Evolutionary conservation across 1,140 invertebrate genomes (phyloP).

Genomic region (Zaprionus ghesquierei): DNA sequence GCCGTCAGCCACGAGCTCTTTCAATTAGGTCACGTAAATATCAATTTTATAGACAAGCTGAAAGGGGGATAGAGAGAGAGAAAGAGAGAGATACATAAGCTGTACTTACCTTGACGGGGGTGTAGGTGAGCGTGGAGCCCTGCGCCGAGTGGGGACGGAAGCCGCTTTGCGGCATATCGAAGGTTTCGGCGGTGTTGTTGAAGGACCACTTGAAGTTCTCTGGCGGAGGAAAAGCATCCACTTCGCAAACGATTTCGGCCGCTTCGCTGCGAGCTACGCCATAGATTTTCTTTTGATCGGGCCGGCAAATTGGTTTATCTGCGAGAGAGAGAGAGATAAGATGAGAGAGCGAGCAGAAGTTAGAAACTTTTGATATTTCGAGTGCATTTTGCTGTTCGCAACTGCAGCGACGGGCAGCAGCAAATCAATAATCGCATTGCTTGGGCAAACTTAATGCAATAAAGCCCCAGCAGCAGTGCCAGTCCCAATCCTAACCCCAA

Average conservation of each 20-base stretch:
- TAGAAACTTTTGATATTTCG: conserved; percentile 55
- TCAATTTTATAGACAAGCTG: conserved; percentile 6
- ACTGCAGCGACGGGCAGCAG: conserved; percentile 20
- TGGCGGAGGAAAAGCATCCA: conserved; percentile 92
- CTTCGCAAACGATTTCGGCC: conserved; percentile 91
- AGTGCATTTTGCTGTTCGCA: conserved; percentile 71
- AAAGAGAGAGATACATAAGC: background rate
- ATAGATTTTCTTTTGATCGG: conserved; percentile 90
- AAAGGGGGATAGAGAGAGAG: background rate
- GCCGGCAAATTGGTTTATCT: conserved; percentile 93
- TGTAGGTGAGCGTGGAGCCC: conserved; percentile 90
- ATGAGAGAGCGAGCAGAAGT: conserved; percentile 12
- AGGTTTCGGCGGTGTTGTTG: conserved; percentile 92
- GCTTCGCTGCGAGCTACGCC: conserved; percentile 93
- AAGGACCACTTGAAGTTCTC: conserved; percentile 94
- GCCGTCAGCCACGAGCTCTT: background rate
- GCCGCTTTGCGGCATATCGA: conserved; percentile 87
- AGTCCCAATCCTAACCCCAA: background rate
- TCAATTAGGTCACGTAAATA: conserved; percentile 31
- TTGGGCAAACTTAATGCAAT: conserved; percentile 46
- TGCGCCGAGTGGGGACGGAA: conserved; percentile 83
- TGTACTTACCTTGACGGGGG: conserved; percentile 86
- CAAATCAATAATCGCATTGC: conserved; percentile 73
- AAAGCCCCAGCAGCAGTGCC: conserved; percentile 15
- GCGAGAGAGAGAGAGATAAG: conserved; percentile 1